Evolutionary conservation across 2,113 vertebrate species (phyloP), one percentile per base, ranked within the genome.

Genomic region (Climacteris rufus): DNA sequence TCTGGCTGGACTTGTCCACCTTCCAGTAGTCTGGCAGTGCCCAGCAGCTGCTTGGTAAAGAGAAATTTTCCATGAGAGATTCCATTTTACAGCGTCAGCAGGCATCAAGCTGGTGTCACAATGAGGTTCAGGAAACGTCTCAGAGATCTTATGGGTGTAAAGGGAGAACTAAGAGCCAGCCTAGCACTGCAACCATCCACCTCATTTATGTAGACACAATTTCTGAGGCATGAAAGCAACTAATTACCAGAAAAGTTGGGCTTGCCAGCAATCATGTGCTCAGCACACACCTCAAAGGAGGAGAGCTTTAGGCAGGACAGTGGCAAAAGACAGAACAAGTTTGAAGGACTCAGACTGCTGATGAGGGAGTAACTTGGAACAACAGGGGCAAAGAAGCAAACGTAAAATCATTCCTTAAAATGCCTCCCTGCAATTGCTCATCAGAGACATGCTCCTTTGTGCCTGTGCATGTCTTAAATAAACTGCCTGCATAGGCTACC

Each of bases 91-190:
- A 70, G 68, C 15, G 21, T 77, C 79, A 91, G 78, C 68, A 77
- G 39, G 39, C 18, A 4, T 14, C 0, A 0, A 39, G 39, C 16
- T 87, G 89, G 68, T 65, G 39, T 80, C 89, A 94, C 54, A 35
- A 7, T 1, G 6, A 47, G 39, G 39, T 33, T 61, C 30, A 45
- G 39, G 35, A 77, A 86, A 77, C 0, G 0, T 37, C 53, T 77
- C 68, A 14, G 57, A 40, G 70, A 69, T 23, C 35, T 69, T 23
- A 37, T 0, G 40, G 20, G 21, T 17, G 22, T 37, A 90, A 69
- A 83, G 42, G 24, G 35, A 92, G 63, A 78, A 53, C 28, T 33
- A 30, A 42, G 50, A 2, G 3, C 68, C 76, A 87, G 83, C 31
- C 37, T 37, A 39, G 64, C 64, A 56, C 44, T 49, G 76, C n/a